Evolutionary conservation across 2,113 vertebrate genomes (phyloP), one percentile per base, ranked within the genome.

Genomic region (Mystacornis crossleyi): DNA sequence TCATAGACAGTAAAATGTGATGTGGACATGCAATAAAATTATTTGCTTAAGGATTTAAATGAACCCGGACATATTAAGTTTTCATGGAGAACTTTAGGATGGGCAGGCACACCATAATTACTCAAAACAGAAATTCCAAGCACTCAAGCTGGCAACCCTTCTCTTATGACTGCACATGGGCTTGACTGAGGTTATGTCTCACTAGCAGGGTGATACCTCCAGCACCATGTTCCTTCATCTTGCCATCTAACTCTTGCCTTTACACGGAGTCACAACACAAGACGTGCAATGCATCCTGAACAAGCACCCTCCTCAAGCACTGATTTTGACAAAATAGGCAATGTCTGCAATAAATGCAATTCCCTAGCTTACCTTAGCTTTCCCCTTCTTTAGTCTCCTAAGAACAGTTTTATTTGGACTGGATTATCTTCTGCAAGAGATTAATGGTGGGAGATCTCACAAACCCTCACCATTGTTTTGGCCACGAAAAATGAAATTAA

Each of bases 251-350:
- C 12, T 34, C 26, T 31, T 34, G 38, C 20, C 23, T 38, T 53
- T 26, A 25, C 4, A 5, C 1, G 3, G 26, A 55, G 14, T 45
- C 31, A 69, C 40, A 38, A 58, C 64, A 57, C 5, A 33, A 33
- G 51, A 36, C 10, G 7, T 0, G 0, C 26, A 60, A 62, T 0
- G 0, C 69, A 80, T 36, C 8, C 66, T 18, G 17, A 51, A 57
- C 17, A 48, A 58, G 55, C 4, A 33, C 8, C 7, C 16, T 71
- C 43, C 62, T 33, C 18, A 36, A 79, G 40, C 53, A 51, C 6
- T 6, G 19, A 54, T 83, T 89, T 73, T 67, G 60, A 81, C 50
- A 61, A 38, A 77, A 79, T 0, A 40, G 40, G 25, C 38, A 78
- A 47, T 43, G 33, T 6, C 61, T 12, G 33, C n/a, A 70, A 48